Conservation (phyloP, 2,888 invertebrate species). For the Trichopria drosophilae region DNA sequence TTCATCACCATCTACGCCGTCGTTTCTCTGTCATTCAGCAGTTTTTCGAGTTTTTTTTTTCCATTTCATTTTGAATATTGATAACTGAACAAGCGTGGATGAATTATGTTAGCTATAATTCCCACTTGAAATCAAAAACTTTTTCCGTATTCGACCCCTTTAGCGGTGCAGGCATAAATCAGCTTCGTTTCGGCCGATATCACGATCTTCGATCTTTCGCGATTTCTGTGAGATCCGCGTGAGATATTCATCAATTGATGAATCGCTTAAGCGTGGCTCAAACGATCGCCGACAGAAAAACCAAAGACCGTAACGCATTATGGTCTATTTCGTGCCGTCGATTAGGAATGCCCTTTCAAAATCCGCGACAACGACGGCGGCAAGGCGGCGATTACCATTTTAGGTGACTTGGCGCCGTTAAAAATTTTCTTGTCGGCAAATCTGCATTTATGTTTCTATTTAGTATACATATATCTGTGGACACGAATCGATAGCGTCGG, state of each 20-base stretch:
- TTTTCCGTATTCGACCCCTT: constrained; percentile 7
- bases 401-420: no score
- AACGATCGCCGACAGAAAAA: constrained; percentile 28
- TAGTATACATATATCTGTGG: no score
- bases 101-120: background rate
- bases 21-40: no score
- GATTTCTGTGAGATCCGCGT: constrained; percentile 36
- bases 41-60: no score
- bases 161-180: constrained; percentile 5
- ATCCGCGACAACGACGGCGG: constrained; percentile 6
- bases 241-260: constrained; percentile 38
- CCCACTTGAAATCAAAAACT: no score
- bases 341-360: constrained; percentile 18
- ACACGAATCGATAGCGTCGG: no score
- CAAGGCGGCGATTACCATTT: constrained; percentile 5
- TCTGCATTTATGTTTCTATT: no score
- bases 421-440: no score
- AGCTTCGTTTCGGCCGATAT: constrained; percentile 14
- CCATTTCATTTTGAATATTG: no score
- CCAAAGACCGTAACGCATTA: constrained; percentile 14
- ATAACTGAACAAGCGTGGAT: constrained; percentile 1
- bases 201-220: constrained; percentile 30
- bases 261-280: constrained; percentile 34
- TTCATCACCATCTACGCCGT: no score
- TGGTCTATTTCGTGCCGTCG: constrained; percentile 15